A percentile compares a stretch with the other conserved stretches of the same genome.
Conservation (phyloP, 2,888 invertebrate genomes). For the Unio delphinus region DNA sequence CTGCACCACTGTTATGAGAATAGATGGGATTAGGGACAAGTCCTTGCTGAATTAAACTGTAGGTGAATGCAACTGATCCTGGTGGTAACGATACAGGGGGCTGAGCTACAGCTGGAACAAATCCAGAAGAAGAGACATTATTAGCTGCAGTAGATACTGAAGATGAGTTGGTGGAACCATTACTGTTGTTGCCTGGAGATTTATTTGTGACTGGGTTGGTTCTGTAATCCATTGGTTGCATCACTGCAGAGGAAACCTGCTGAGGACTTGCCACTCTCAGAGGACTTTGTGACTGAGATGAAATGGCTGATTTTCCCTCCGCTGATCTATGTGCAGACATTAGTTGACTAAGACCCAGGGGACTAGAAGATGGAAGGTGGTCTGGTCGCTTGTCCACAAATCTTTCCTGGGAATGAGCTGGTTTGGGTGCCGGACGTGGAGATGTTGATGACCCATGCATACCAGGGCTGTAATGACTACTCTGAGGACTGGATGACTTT, state of each 20-base stretch:
- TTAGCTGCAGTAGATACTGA: constrained; percentile 13
- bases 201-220: constrained; percentile 41
- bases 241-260: constrained; percentile 53
- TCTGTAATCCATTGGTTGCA: constrained; percentile 64
- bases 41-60: constrained; percentile 70
- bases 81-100: constrained; percentile 59
- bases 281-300: constrained; percentile 58
- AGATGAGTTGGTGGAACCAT: constrained; percentile 24
- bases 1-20: constrained; percentile 36
- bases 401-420: constrained; percentile 59
- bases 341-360: constrained; percentile 45
- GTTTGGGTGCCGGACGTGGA: constrained; percentile 56
- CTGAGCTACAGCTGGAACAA: constrained; percentile 55
- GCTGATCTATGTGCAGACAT: constrained; percentile 46
- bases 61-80: constrained; percentile 51
- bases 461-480: constrained; percentile 27
- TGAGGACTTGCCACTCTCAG: constrained; percentile 58
- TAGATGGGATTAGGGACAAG: constrained; percentile 72
- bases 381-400: constrained; percentile 27
- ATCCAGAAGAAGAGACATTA: constrained; percentile 24
- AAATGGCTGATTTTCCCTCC: constrained; percentile 33
- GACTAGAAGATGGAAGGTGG: constrained; percentile 35
- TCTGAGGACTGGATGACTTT: constrained; percentile 44
- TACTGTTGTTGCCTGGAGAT: constrained; percentile 32
- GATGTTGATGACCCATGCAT: constrained; percentile 41